These are phyloP conservation scores for Drosophila imparisetae DNA, from an alignment of 2,888 invertebrate species.

Conservation along the genomic window DNA sequence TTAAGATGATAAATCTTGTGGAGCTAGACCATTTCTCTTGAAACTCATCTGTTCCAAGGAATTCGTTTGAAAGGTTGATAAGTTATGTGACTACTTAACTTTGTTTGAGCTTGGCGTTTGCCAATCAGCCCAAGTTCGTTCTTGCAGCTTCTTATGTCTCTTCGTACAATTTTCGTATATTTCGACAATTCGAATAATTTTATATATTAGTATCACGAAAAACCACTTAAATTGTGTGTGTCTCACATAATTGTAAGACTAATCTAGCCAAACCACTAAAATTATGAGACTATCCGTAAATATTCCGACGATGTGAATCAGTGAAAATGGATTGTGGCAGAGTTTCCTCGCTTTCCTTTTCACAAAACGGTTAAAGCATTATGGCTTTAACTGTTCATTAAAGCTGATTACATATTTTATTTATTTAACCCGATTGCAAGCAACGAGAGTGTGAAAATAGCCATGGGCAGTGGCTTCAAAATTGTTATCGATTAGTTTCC, in stretches of 20 bases:
- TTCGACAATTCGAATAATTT: background rate
- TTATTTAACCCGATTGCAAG: background rate
- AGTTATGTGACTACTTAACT: background rate
- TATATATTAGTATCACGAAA: background rate
- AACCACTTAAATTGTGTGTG: background rate
- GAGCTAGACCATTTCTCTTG: background rate
- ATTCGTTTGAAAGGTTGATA: background rate
- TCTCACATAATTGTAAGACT: background rate
- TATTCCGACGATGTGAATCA: background rate
- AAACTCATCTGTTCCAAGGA: background rate
- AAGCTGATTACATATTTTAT: constrained; percentile 1
- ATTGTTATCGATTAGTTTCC: background rate
- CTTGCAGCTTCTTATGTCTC: background rate
- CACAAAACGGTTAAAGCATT: background rate
- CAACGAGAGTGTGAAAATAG: background rate
- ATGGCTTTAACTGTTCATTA: background rate
- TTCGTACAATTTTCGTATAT: background rate
- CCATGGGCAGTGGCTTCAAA: background rate
- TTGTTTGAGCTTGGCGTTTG: background rate
- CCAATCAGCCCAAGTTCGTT: background rate
- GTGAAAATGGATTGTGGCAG: background rate
- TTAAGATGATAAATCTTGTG: background rate
- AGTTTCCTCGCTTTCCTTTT: background rate
- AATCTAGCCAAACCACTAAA: background rate
- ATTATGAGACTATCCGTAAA: background rate